Conservation (phyloP, 92 coral and sea anemone genomes). For the Zoanthus sociatus region DNA sequence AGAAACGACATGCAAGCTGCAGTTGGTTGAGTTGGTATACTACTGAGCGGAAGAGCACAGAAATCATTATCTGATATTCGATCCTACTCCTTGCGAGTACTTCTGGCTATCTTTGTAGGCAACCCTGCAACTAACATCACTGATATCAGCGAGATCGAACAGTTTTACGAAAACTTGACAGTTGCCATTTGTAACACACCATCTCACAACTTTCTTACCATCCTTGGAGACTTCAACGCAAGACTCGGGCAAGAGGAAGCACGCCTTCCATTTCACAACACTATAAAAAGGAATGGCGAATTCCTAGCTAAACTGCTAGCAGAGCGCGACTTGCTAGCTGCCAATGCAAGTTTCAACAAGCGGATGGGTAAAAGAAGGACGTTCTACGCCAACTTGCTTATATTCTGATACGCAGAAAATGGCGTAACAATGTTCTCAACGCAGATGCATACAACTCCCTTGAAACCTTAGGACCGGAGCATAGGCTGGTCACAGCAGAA, state of each 20-base stretch:
- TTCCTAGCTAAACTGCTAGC: constrained; percentile 7
- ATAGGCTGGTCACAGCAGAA: constrained; percentile 49
- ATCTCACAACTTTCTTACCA: constrained; percentile 11
- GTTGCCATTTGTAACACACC: constrained; percentile 4
- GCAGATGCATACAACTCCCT: constrained; percentile 53
- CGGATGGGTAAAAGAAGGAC: constrained; percentile 6
- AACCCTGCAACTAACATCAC: background rate
- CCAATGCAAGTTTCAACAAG: background rate
- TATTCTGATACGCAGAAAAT: constrained; percentile 24
- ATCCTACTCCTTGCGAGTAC: constrained; percentile 5
- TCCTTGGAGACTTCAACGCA: constrained; percentile 8
- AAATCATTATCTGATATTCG: background rate
- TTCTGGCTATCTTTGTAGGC: constrained; percentile 2
- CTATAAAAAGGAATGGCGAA: background rate
- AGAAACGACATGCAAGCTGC: constrained; percentile 6
- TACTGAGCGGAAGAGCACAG: constrained; percentile 6
- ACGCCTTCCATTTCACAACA: constrained; percentile 1
- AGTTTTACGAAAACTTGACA: constrained; percentile 3
- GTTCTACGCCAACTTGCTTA: background rate
- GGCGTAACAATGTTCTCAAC: constrained; percentile 59
- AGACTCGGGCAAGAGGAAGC: constrained; percentile 3
- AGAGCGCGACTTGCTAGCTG: constrained; percentile 2
- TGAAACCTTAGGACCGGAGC: constrained; percentile 52
- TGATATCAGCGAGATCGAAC: background rate
- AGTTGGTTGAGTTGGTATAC: background rate